Percentiles rank a stretch among this genome's conserved stretches.
Evolutionary conservation across 2,113 vertebrate species (phyloP).

Genomic region (Larimichthys crocea): DNA sequence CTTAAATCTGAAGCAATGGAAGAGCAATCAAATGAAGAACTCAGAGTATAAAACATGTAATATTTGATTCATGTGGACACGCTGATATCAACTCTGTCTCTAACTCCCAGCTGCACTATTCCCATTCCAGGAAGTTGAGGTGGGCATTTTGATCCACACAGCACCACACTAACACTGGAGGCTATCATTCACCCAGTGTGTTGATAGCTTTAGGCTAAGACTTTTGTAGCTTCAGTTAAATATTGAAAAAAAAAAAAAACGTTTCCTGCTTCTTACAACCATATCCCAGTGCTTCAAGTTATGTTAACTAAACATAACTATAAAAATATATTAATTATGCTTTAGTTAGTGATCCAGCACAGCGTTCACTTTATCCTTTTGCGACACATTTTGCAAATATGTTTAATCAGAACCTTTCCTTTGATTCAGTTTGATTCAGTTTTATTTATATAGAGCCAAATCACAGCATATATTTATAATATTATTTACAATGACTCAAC

Average conservation of each 20-base stretch:
- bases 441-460: too few species aligned
- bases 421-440: too few species aligned
- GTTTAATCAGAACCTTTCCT: not conserved
- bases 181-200: not conserved
- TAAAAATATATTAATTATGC: not conserved
- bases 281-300: not conserved
- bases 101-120: too few species aligned
- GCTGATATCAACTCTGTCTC: not conserved
- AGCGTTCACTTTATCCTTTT: too few species aligned
- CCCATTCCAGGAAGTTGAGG: not conserved
- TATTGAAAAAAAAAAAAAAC: not conserved
- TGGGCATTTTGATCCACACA: not conserved
- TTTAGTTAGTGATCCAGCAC: too few species aligned
- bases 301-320: not conserved
- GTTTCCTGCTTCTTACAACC: not conserved
- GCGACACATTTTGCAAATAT: not conserved
- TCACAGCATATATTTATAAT: too few species aligned
- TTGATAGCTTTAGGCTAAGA: not conserved
- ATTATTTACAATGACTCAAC: too few species aligned
- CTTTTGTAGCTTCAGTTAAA: not conserved
- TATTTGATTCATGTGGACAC: constrained; percentile 10
- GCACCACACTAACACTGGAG: not conserved
- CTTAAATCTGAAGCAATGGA: constrained; percentile 4
- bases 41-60: not conserved
- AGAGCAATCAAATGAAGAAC: not conserved